phyloP scores from a whole-genome alignment of 2,797 vertebrate species.

The Triplophysa bombifrons region DNA sequence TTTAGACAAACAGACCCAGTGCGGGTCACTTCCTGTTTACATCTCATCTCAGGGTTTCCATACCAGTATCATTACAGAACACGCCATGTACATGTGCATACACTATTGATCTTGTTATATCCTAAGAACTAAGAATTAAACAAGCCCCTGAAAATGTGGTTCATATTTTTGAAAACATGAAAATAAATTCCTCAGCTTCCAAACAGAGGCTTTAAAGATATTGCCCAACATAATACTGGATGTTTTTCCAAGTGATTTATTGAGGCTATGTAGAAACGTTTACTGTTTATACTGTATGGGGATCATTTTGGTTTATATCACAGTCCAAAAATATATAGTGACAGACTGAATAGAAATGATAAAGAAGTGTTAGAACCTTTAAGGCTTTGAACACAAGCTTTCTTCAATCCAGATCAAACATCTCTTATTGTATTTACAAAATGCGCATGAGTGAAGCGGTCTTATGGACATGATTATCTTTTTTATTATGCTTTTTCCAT shows the following conservation, averaged over 20 bases:
- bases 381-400: neutral
- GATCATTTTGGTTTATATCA: constrained; percentile 39
- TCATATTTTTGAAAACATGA: too few species aligned
- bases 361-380: constrained; percentile 34
- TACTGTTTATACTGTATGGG: constrained; percentile 1
- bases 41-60: neutral
- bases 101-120: neutral
- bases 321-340: constrained; percentile 32
- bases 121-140: too few species aligned
- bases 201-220: too few species aligned
- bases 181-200: too few species aligned
- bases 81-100: neutral
- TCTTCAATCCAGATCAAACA: constrained; percentile 2
- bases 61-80: constrained; percentile 17
- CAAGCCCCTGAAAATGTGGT: too few species aligned
- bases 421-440: neutral
- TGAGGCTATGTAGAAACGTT: neutral
- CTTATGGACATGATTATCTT: constrained; percentile 5
- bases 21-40: neutral
- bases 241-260: neutral
- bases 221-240: too few species aligned
- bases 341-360: constrained; percentile 17
- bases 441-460: neutral
- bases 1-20: neutral
- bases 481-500: neutral